Conservation (phyloP, 1,140 invertebrate genomes). For the Drosophila orosa region DNA sequence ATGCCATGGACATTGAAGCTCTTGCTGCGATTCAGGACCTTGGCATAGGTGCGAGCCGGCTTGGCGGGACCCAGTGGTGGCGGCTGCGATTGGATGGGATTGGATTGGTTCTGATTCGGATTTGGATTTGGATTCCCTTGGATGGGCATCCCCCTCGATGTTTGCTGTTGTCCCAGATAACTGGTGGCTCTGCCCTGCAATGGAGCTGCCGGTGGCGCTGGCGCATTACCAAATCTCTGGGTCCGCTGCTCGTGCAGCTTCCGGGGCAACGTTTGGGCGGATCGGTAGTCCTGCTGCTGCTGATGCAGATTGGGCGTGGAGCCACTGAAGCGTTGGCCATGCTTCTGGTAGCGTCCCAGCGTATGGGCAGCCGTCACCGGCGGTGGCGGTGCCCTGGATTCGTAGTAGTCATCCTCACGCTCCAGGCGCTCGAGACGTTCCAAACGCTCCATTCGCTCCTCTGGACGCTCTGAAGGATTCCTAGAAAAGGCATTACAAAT, state of each 20-base stretch:
- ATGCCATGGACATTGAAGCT: conserved; percentile 92
- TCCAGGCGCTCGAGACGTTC: conserved; percentile 16
- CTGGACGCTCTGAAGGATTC: conserved; percentile 13
- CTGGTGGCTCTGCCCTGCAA: conserved; percentile 63
- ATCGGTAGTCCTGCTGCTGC: conserved; percentile 87
- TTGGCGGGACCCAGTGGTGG: conserved; percentile 87
- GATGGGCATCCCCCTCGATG: neutral
- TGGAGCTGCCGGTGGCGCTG: neutral
- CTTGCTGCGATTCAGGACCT: conserved; percentile 91
- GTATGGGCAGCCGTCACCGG: conserved; percentile 84
- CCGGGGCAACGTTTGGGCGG: conserved; percentile 91
- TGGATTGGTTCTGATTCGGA: neutral
- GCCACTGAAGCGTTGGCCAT: conserved; percentile 86
- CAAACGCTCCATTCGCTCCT: conserved; percentile 21
- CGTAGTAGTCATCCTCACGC: conserved; percentile 67
- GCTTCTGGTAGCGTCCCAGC: conserved; percentile 91
- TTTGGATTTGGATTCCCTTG: neutral
- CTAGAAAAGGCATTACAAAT: no score
- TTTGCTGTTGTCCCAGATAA: conserved; percentile 84
- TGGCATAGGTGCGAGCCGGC: conserved; percentile 89
- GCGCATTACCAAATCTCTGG: conserved; percentile 24
- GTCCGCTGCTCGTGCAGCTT: conserved; percentile 86
- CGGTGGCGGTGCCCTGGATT: conserved; percentile 24
- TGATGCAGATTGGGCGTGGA: conserved; percentile 77
- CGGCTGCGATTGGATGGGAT: neutral